Evolutionary conservation across 2,888 invertebrate species (phyloP), one percentile per base, ranked within the genome.

Genomic region (Hermodice carunculata): DNA sequence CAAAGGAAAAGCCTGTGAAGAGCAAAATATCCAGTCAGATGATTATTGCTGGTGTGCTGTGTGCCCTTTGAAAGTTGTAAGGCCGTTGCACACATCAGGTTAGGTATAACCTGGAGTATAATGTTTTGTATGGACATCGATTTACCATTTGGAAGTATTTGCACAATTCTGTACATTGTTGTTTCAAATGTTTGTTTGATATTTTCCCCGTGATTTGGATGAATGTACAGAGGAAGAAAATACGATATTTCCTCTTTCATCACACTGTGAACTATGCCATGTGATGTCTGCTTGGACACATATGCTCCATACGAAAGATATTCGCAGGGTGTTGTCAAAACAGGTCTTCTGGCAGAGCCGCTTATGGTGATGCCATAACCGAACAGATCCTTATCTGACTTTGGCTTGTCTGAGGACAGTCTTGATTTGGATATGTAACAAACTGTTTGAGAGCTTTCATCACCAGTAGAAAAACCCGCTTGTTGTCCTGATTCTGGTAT

Each of bases 21-120:
- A 22, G 63, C n/a, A n/a, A n/a, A n/a, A n/a, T n/a, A n/a, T n/a
- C n/a, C n/a, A n/a, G n/a, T n/a, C n/a, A n/a, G n/a, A n/a, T n/a
- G n/a, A n/a, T n/a, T n/a, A n/a, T n/a, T n/a, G n/a, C n/a, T n/a
- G n/a, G n/a, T n/a, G n/a, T 81, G 79, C 48, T 81, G 81, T 5
- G 78, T 79, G 28, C 81, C 81, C 54, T 81, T 80, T 31, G 78
- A 78, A 61, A 80, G 79, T 62, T 81, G 79, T n/a, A 81, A 79
- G 1, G 79, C 79, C 0, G 79, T 80, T 19, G 79, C 78, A 46
- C 77, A 77, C 79, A 81, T 77, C 48, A 81, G 65, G 63, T 81
- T 80, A 0, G 81, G 81, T 1, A 81, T 76, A 1, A 76, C 75
- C 52, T 78, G 76, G 3, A 80, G 67, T 14, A 80, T 70, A 70